Conservation (phyloP, 2,888 invertebrate species). For the Sinohyriopsis cumingii region DNA sequence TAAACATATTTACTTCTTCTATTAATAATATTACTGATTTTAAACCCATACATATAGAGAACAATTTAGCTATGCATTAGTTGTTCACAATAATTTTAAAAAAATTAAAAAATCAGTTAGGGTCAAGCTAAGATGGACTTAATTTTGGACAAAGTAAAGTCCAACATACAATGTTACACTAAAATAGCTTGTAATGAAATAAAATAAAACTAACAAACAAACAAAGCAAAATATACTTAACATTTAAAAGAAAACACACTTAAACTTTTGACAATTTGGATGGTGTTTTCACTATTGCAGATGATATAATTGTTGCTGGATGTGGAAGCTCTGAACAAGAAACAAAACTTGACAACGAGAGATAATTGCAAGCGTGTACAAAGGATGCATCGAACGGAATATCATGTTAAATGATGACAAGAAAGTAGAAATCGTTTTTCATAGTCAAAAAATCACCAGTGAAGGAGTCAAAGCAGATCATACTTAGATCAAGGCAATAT, state of each 20-base stretch:
- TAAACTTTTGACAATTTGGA: slow-evolving; percentile 23
- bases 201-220: too few species aligned
- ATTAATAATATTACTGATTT: too few species aligned
- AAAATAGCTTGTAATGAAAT: too few species aligned
- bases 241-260: slow-evolving; percentile 25
- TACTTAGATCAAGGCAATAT: slow-evolving; percentile 27
- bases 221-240: slow-evolving; percentile 2
- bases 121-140: too few species aligned
- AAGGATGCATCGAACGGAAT: neutral
- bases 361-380: neutral
- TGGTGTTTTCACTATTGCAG: slow-evolving; percentile 17
- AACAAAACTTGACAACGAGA: slow-evolving; percentile 18
- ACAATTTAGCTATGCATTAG: too few species aligned
- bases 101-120: too few species aligned
- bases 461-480: slow-evolving; percentile 29
- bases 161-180: too few species aligned
- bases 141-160: too few species aligned
- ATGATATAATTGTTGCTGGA: slow-evolving; percentile 7
- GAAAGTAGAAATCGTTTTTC: slow-evolving; percentile 17
- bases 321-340: slow-evolving; percentile 24
- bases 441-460: slow-evolving; percentile 28
- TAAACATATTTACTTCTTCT: too few species aligned
- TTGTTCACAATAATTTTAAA: too few species aligned
- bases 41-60: too few species aligned
- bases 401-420: neutral